Evolutionary conservation across 2,797 vertebrate genomes (phyloP).

Genomic region (Arrhamphus sclerolepis): DNA sequence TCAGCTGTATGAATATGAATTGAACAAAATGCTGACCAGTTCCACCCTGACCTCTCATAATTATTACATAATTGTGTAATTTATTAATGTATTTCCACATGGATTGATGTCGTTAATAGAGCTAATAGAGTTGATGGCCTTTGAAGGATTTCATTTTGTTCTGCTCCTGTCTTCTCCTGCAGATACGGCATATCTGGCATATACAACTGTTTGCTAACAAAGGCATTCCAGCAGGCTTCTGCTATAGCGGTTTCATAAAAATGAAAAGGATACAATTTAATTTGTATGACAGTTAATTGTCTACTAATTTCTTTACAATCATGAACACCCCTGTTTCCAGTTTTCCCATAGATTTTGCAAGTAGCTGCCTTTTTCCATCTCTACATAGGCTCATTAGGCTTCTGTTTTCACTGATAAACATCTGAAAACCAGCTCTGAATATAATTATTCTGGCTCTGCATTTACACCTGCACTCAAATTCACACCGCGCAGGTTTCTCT

Average conservation of each 20-base stretch:
- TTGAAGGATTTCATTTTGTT: background rate
- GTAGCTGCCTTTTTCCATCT: too few species aligned
- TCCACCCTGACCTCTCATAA: background rate
- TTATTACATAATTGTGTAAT: background rate
- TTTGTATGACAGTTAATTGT: background rate
- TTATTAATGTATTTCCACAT: background rate
- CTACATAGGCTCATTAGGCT: too few species aligned
- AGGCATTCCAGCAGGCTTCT: background rate
- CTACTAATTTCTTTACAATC: background rate
- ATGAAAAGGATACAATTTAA: background rate
- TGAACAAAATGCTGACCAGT: background rate
- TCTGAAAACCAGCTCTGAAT: too few species aligned
- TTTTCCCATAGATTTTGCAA: too few species aligned
- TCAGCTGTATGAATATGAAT: slow-evolving; percentile 1
- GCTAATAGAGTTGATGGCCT: background rate
- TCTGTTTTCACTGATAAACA: too few species aligned
- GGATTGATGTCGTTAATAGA: background rate
- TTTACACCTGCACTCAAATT: too few species aligned
- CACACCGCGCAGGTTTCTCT: too few species aligned
- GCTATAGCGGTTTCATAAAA: background rate
- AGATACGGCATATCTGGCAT: too few species aligned
- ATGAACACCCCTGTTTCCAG: background rate
- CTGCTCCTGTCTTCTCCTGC: background rate
- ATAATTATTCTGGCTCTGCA: too few species aligned
- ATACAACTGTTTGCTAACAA: too few species aligned